A percentile compares a stretch with the other conserved stretches of the same genome.
phyloP scores from a whole-genome alignment of 2,797 vertebrate genomes.

The Nothura maculosa region DNA sequence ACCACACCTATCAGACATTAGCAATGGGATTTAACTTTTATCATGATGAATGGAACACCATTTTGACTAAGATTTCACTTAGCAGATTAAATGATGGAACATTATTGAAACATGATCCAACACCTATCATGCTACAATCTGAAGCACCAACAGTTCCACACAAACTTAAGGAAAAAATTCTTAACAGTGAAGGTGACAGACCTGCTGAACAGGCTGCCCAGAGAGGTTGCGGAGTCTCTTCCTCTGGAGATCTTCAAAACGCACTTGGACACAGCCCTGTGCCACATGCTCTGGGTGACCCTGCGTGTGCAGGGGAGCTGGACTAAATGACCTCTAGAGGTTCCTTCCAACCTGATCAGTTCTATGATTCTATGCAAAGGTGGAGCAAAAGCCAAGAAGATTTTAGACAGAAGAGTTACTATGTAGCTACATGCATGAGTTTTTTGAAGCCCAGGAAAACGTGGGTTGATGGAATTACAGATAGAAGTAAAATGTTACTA shows the following conservation, averaged over 20 bases:
- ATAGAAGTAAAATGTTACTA: not conserved
- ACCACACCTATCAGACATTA: not conserved
- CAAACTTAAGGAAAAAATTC: too few relatives aligned
- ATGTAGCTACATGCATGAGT: not conserved
- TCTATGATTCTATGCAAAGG: not conserved
- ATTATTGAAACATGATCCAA: not conserved
- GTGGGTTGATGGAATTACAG: not conserved
- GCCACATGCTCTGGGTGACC: too few relatives aligned
- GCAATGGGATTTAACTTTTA: not conserved
- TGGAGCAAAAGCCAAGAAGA: not conserved
- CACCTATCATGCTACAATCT: not conserved
- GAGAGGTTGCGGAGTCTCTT: too few relatives aligned
- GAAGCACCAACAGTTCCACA: too few relatives aligned
- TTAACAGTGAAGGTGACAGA: too few relatives aligned
- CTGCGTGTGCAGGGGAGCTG: too few relatives aligned
- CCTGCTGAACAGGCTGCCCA: too few relatives aligned
- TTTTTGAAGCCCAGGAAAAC: not conserved
- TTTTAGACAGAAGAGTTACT: not conserved
- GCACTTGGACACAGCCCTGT: too few relatives aligned
- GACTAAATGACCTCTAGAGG: too few relatives aligned
- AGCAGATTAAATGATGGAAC: not conserved
- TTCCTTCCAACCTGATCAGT: too few relatives aligned
- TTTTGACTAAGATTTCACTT: not conserved
- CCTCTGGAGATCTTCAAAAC: too few relatives aligned
- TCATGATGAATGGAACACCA: not conserved